Evolutionary conservation across 2,797 vertebrate species (phyloP).

Genomic region (Schizothorax lantsangensis): DNA sequence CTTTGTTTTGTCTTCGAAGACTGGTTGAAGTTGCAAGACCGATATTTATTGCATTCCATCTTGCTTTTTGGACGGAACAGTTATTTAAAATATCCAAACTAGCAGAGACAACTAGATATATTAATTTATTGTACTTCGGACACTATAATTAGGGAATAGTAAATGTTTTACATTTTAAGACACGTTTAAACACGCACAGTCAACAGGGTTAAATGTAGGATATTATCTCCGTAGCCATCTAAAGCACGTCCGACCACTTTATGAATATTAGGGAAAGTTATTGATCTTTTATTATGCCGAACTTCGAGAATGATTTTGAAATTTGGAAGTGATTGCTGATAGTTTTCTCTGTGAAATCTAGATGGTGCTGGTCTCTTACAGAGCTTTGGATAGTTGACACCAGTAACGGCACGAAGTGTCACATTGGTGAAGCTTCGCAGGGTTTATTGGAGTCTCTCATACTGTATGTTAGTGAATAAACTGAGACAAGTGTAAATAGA

Average conservation of each 20-base stretch:
- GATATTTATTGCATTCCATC: background rate
- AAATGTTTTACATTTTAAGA: background rate
- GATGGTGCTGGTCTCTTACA: constrained; percentile 58
- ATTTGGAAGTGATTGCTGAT: constrained; percentile 10
- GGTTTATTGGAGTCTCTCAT: constrained; percentile 30
- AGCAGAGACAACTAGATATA: background rate
- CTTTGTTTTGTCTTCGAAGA: background rate
- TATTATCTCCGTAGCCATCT: background rate
- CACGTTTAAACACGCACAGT: background rate
- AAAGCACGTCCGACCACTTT: background rate
- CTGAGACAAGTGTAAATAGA: constrained; percentile 52
- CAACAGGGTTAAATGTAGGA: background rate
- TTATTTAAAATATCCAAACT: background rate
- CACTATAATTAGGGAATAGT: background rate
- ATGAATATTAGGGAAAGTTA: background rate
- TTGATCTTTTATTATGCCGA: background rate
- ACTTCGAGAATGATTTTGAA: background rate
- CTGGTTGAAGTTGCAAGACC: background rate
- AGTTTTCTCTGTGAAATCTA: constrained; percentile 46
- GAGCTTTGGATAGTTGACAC: constrained; percentile 7
- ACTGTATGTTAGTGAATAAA: constrained; percentile 32
- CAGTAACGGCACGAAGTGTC: constrained; percentile 40
- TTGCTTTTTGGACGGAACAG: background rate
- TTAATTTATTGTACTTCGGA: background rate
- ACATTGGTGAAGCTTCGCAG: constrained; percentile 39